phyloP scores from a whole-genome alignment of 1,140 invertebrate genomes.

The Gonioctena quinquepunctata region DNA sequence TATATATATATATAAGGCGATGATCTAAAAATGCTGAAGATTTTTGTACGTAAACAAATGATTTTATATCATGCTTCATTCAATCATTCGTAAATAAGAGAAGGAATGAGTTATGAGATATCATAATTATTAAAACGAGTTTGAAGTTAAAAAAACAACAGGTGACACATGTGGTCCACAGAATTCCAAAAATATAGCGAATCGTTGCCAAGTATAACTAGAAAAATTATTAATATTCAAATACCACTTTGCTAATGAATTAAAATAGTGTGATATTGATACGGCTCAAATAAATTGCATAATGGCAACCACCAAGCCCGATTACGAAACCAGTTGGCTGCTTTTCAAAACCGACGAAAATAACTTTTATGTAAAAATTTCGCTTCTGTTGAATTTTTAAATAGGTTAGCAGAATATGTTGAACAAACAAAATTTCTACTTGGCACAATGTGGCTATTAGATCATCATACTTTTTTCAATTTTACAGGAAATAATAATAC shows the following conservation, averaged over 20 bases:
- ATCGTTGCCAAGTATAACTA: background rate
- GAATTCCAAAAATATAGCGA: background rate
- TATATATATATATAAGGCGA: background rate
- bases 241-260: background rate
- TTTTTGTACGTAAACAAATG: background rate
- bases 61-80: background rate
- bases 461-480: too few species aligned
- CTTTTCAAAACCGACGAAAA: background rate
- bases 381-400: background rate
- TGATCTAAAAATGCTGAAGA: background rate
- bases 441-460: too few species aligned
- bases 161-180: background rate
- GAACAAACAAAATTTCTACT: too few species aligned
- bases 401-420: too few species aligned
- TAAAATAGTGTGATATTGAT: background rate
- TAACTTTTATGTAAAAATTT: background rate
- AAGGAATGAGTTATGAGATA: background rate
- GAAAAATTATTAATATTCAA: background rate
- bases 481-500: too few species aligned
- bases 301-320: background rate
- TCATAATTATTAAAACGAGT: background rate
- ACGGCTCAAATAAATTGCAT: background rate
- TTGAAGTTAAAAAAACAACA: background rate
- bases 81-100: background rate
- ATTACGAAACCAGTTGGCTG: background rate